These are phyloP conservation scores for Mustela nigripes DNA, from an alignment of 2,113 vertebrate genomes.

Conservation along the genomic window DNA sequence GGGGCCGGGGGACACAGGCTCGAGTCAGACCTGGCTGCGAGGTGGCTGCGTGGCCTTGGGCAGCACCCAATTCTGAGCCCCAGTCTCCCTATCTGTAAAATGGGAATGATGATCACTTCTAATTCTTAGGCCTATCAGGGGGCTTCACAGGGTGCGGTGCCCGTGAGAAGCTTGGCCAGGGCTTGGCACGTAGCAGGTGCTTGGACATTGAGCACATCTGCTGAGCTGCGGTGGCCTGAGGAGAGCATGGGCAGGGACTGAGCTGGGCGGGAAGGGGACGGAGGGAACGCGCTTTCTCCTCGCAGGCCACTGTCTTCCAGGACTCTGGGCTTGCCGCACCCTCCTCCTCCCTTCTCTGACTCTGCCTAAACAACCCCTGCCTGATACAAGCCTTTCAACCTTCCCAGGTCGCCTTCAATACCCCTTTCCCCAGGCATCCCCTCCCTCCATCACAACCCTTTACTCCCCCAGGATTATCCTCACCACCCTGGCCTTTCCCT, in stretches of 20 bases:
- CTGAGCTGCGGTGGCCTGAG: not conserved
- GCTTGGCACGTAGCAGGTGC: not conserved
- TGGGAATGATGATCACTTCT: not conserved
- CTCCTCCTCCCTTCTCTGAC: too few species aligned
- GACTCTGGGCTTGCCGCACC: not conserved
- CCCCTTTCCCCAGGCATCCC: not conserved
- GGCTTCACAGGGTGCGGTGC: not conserved
- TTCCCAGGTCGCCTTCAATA: not conserved
- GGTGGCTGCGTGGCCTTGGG: not conserved
- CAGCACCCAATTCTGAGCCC: not conserved
- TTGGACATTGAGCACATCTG: not conserved
- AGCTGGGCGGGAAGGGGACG: rapidly evolving
- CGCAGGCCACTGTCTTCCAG: rapidly evolving
- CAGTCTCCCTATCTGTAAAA: not conserved
- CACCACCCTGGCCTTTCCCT: too few species aligned
- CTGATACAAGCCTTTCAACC: not conserved
- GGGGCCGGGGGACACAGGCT: not conserved
- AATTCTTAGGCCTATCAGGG: not conserved
- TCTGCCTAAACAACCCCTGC: not conserved
- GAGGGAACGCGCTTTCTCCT: not conserved
- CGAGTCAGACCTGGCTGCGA: not conserved
- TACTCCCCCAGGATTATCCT: too few species aligned
- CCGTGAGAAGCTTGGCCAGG: not conserved
- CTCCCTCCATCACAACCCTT: not conserved
- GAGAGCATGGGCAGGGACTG: not conserved